Percentiles rank a stretch among this genome's conserved stretches.
phyloP scores from a whole-genome alignment of 2,797 vertebrate species.

The Poeciliopsis paucimaculata region DNA sequence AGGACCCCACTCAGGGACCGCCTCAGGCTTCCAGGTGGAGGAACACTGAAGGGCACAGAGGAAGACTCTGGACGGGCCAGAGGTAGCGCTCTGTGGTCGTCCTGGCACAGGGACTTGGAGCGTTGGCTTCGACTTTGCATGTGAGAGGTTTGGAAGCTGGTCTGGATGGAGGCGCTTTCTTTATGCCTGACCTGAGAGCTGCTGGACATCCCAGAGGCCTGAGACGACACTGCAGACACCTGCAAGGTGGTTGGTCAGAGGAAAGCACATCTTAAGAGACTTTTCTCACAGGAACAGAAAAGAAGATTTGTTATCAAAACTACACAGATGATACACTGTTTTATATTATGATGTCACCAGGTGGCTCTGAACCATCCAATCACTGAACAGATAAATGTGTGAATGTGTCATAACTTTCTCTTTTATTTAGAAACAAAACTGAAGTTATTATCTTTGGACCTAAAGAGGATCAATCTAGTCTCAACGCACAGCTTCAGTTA shows the following conservation, averaged over 20 bases:
- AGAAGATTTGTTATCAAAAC: too few species aligned
- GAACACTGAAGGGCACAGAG: constrained; percentile 33
- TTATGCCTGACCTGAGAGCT: constrained; percentile 74
- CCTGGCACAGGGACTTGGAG: constrained; percentile 67
- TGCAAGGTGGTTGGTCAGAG: constrained; percentile 41
- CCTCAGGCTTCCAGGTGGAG: constrained; percentile 56
- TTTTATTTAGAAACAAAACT: too few species aligned
- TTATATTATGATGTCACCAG: too few species aligned
- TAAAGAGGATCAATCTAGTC: too few species aligned
- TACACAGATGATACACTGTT: too few species aligned
- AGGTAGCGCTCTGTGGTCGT: constrained; percentile 55
- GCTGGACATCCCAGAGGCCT: constrained; percentile 79
- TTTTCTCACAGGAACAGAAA: neutral
- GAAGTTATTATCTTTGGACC: too few species aligned
- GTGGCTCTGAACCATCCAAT: too few species aligned
- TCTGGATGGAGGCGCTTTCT: constrained; percentile 38
- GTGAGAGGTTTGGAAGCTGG: constrained; percentile 46
- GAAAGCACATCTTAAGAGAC: neutral
- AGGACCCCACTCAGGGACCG: constrained; percentile 81
- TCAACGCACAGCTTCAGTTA: too few species aligned
- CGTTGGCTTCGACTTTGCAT: constrained; percentile 63
- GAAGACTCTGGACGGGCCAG: constrained; percentile 49
- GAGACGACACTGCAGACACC: constrained; percentile 75
- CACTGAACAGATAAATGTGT: too few species aligned
- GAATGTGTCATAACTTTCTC: too few species aligned